Evolutionary conservation across 2,888 invertebrate species (phyloP), one percentile per base, ranked within the genome.

Genomic region (Lithophane leautieri): DNA sequence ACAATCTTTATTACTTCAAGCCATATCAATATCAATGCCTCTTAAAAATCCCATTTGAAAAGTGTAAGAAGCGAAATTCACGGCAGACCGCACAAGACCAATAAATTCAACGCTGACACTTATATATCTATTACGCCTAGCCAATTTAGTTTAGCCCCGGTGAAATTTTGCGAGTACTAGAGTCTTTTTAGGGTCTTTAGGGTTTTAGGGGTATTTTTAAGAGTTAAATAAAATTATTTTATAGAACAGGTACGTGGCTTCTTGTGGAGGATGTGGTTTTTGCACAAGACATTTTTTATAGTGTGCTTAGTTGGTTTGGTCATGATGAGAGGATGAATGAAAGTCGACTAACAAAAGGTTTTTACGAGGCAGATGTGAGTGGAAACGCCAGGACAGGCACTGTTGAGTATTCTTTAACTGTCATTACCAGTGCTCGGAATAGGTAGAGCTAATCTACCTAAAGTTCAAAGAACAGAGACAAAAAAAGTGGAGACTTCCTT

Each of bases 221-320:
- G 47, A 47, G 12, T 62, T 76, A 34, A 58, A 82, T 67, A 62
- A 58, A 76, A 82, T 62, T 47, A 14, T 34, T 61, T 61, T 62
- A 28, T 19, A 22, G n/a, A 66, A 66, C 16, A 50, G 44, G 11
- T 44, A 19, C 28, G 34, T 34, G 44, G 60, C 6, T 72, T 58
- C 1, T 4, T 61, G n/a, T 25, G 28, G 16, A 22, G 8, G 19
- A 34, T 50, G 9, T 40, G 6, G 0, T 12, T 34, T 52, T 25
- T 25, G 34, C 14, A 66, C 28, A 47, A 16, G 9, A 22, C 22
- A 3, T 25, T 4, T 56, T 8, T 9, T 58, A 25, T 8, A 7
- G 44, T 47, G 19, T 16, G 47, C 19, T 50, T 16, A 47, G 4
- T 16, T 47, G 16, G 16, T 47, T 16, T 47, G 47, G 47, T 47